Percentiles rank a stretch among this genome's conserved stretches.
Evolutionary conservation across 2,113 vertebrate genomes (phyloP).

Genomic region (Triplophysa tibetana): DNA sequence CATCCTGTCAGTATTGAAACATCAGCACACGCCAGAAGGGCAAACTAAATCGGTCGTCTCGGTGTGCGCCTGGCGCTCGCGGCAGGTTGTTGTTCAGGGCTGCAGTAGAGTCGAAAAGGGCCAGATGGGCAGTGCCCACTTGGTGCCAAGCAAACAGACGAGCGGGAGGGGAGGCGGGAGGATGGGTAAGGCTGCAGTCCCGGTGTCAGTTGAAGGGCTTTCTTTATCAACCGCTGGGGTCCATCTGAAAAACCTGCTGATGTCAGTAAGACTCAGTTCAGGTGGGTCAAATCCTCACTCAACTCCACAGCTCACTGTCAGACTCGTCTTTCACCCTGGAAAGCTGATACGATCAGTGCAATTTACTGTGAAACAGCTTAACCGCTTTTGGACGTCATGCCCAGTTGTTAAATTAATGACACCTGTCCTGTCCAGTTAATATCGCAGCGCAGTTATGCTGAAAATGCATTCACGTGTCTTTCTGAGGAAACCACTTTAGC

Average conservation of each 20-base stretch:
- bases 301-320: slow-evolving; percentile 36
- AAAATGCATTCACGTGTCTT: background rate
- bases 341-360: slow-evolving; percentile 41
- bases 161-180: slow-evolving; percentile 39
- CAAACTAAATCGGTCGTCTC: slow-evolving; percentile 62
- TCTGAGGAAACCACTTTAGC: background rate
- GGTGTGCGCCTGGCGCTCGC: slow-evolving; percentile 64
- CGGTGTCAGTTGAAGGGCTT: slow-evolving; percentile 88
- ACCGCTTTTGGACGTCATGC: slow-evolving; percentile 23
- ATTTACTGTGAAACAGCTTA: slow-evolving; percentile 36
- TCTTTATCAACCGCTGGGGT: slow-evolving; percentile 83
- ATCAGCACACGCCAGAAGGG: slow-evolving; percentile 64
- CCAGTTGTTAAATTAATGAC: background rate
- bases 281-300: slow-evolving; percentile 73
- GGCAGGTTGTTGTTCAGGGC: slow-evolving; percentile 80
- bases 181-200: slow-evolving; percentile 17
- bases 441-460: background rate
- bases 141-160: slow-evolving; percentile 84
- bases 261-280: slow-evolving; percentile 82
- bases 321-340: slow-evolving; percentile 38
- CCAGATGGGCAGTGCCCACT: slow-evolving; percentile 83
- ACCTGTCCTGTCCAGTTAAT: background rate
- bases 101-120: slow-evolving; percentile 78
- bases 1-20: slow-evolving; percentile 51
- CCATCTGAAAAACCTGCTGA: slow-evolving; percentile 85